Percentiles rank a stretch among this genome's conserved stretches.
These are phyloP conservation scores for Papilio elwesi DNA, from an alignment of 2,888 invertebrate genomes.

Conservation along the genomic window DNA sequence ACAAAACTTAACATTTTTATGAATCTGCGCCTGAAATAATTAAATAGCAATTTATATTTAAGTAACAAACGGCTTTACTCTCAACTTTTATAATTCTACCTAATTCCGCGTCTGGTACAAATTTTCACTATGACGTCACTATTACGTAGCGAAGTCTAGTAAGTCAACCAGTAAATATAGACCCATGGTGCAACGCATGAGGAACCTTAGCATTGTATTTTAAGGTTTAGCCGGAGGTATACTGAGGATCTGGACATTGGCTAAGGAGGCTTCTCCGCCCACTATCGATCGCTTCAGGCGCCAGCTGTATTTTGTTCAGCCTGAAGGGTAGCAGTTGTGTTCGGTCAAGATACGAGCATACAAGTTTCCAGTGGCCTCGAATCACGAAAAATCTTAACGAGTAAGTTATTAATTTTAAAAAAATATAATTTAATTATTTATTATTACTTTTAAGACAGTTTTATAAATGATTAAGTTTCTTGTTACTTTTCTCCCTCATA, in stretches of 20 bases:
- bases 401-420: conserved; percentile 26
- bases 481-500: too few species aligned
- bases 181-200: conserved; percentile 43
- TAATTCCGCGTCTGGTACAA: conserved; percentile 25
- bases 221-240: conserved; percentile 41
- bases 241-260: conserved; percentile 45
- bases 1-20: too few species aligned
- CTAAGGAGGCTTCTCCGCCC: conserved; percentile 47
- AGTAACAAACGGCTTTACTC: too few species aligned
- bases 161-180: conserved; percentile 49
- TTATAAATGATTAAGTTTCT: background rate
- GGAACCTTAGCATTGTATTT: conserved; percentile 27
- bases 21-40: conserved; percentile 2
- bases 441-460: background rate
- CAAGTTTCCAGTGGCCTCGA: background rate
- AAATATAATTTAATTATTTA: background rate
- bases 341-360: conserved; percentile 24
- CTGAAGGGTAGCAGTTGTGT: conserved; percentile 35
- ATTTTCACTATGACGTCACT: conserved; percentile 38
- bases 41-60: conserved; percentile 6
- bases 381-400: background rate
- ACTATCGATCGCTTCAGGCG: conserved; percentile 66
- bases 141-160: conserved; percentile 49
- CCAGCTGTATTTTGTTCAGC: conserved; percentile 55
- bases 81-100: conserved; percentile 27